Conservation (phyloP, 2,113 vertebrate species). For the Rhinichthys klamathensis region DNA sequence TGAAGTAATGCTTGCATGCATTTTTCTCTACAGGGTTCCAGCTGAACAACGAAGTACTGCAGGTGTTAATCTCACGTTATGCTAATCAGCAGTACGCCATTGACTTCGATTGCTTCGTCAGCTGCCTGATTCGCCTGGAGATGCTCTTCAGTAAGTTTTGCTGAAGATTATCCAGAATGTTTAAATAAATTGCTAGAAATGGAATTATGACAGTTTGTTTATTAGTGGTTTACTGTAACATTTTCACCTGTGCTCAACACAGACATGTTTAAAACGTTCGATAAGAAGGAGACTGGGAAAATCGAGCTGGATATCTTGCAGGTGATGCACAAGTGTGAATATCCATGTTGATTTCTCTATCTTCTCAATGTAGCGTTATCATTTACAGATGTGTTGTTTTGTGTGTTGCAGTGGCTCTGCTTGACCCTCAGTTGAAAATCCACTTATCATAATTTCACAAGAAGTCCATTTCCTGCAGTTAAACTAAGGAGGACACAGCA, state of each 20-base stretch:
- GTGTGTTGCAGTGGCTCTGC: slow-evolving; percentile 67
- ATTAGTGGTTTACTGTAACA: neutral
- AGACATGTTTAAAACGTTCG: slow-evolving; percentile 70
- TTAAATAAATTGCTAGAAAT: neutral
- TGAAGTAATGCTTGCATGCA: neutral
- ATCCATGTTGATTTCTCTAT: neutral
- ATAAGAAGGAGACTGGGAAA: slow-evolving; percentile 61
- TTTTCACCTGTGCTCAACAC: neutral
- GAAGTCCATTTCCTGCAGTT: neutral
- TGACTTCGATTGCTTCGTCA: slow-evolving; percentile 80
- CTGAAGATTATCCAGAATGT: neutral
- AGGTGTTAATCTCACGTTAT: slow-evolving; percentile 71
- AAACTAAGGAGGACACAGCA: neutral
- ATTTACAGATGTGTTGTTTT: slow-evolving; percentile 14
- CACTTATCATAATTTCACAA: neutral
- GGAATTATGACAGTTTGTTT: neutral
- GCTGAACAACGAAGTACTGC: slow-evolving; percentile 76
- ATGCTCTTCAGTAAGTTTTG: slow-evolving; percentile 82
- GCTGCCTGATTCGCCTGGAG: slow-evolving; percentile 83
- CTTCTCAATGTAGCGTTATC: neutral
- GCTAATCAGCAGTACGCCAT: slow-evolving; percentile 68
- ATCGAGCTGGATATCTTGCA: slow-evolving; percentile 68
- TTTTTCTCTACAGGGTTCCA: slow-evolving; percentile 76
- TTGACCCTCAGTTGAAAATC: slow-evolving; percentile 62
- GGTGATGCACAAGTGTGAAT: slow-evolving; percentile 50